A percentile compares a stretch with the other conserved stretches of the same genome.
These are phyloP conservation scores for Gambelia wislizenii DNA, from an alignment of 2,797 vertebrate species.

Conservation along the genomic window DNA sequence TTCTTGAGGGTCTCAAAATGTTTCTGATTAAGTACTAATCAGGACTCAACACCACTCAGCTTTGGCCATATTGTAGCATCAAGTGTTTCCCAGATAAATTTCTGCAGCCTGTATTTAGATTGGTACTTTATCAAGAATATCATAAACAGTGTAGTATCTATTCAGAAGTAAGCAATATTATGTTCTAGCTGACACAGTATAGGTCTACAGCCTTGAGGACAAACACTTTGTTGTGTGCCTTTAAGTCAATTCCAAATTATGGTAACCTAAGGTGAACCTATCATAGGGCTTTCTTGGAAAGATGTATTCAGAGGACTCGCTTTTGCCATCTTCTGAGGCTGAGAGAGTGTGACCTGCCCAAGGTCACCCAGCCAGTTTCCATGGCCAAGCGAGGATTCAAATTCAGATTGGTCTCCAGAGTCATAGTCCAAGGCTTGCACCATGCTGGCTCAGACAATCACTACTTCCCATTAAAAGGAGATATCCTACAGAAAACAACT, in stretches of 20 bases:
- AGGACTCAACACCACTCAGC: not conserved
- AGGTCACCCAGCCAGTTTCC: too few species aligned
- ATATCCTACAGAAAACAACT: not conserved
- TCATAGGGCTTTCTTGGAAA: too few species aligned
- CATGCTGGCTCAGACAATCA: not conserved
- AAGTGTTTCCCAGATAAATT: not conserved
- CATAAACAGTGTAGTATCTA: not conserved
- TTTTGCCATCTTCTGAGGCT: too few species aligned
- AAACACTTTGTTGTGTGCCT: not conserved
- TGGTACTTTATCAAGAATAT: not conserved
- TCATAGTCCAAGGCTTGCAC: too few species aligned
- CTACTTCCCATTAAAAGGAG: not conserved
- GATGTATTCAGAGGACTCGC: too few species aligned
- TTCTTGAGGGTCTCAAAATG: not conserved
- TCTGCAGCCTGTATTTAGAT: not conserved
- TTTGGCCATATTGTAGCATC: not conserved
- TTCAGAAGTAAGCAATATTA: not conserved
- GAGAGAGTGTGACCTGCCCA: too few species aligned
- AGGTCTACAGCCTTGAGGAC: not conserved
- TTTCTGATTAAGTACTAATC: not conserved
- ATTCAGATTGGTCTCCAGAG: too few species aligned
- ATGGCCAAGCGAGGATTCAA: too few species aligned
- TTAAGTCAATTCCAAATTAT: too few species aligned
- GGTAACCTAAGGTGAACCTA: too few species aligned
- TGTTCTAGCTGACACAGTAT: not conserved